Conservation (phyloP, 2,113 vertebrate genomes). For the Chrysochloris asiatica region DNA sequence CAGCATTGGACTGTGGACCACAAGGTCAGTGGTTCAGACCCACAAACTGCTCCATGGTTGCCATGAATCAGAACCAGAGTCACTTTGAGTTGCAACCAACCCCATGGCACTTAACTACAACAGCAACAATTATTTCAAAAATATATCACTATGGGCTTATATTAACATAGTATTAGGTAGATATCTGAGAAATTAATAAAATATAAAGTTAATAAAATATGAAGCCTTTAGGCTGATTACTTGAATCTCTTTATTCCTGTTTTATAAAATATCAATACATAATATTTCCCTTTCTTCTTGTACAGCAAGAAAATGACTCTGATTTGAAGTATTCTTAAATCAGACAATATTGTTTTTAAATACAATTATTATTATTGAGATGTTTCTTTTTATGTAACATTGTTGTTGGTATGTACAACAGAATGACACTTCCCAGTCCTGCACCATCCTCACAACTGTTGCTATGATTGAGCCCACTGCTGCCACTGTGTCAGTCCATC, state of each 20-base stretch:
- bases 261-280: not conserved
- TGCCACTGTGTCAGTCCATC: too few relatives aligned
- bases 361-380: not conserved
- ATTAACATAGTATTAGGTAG: not conserved
- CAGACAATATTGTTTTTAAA: not conserved
- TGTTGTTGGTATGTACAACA: too few relatives aligned
- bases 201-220: not conserved
- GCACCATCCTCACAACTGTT: too few relatives aligned
- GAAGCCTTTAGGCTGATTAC: not conserved
- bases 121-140: not conserved
- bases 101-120: too few relatives aligned
- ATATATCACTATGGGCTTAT: not conserved
- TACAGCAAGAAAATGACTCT: not conserved
- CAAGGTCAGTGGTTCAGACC: too few relatives aligned
- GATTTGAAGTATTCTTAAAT: constrained; percentile 1
- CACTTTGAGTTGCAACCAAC: too few relatives aligned
- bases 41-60: too few relatives aligned
- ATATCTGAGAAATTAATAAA: not conserved
- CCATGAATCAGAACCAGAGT: too few relatives aligned
- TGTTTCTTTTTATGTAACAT: too few relatives aligned
- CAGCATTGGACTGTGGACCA: too few relatives aligned
- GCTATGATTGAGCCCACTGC: too few relatives aligned
- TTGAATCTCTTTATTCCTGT: not conserved
- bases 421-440: too few relatives aligned
- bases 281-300: constrained; percentile 3